Evolutionary conservation across 2,113 vertebrate species (phyloP).

Genomic region (Ondatra zibethicus): DNA sequence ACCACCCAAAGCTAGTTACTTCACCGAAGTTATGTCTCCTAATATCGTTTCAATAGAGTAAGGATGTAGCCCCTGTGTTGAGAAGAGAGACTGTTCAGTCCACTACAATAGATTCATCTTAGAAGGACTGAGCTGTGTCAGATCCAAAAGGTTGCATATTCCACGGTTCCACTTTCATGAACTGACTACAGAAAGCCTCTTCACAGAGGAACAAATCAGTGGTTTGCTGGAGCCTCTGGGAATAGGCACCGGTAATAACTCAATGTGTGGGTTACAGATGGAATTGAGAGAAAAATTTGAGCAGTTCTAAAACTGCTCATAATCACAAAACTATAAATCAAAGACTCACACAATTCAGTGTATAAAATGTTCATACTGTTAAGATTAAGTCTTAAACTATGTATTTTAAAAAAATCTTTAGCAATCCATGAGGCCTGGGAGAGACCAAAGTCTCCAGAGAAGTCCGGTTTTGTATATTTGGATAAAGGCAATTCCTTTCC

Average conservation of each 20-base stretch:
- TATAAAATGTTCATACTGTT: not conserved
- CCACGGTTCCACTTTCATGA: not conserved
- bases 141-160: no score
- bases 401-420: not conserved
- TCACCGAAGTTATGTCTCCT: not conserved
- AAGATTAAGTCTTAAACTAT: not conserved
- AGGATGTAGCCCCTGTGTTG: not conserved
- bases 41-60: not conserved
- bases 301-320: not conserved
- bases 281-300: not conserved
- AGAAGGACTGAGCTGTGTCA: not conserved
- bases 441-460: not conserved
- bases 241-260: not conserved
- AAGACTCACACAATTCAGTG: not conserved
- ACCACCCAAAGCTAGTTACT: not conserved
- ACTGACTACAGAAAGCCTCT: not conserved
- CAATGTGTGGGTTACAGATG: not conserved
- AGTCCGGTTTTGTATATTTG: slow-evolving; percentile 44
- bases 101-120: not conserved
- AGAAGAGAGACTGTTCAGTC: not conserved
- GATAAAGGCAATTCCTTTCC: slow-evolving; percentile 33
- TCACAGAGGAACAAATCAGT: not conserved
- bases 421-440: not conserved
- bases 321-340: not conserved
- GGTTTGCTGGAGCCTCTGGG: not conserved